Conservation (phyloP, 2,113 vertebrate genomes). For the Phalacrocorax pelagicus region DNA sequence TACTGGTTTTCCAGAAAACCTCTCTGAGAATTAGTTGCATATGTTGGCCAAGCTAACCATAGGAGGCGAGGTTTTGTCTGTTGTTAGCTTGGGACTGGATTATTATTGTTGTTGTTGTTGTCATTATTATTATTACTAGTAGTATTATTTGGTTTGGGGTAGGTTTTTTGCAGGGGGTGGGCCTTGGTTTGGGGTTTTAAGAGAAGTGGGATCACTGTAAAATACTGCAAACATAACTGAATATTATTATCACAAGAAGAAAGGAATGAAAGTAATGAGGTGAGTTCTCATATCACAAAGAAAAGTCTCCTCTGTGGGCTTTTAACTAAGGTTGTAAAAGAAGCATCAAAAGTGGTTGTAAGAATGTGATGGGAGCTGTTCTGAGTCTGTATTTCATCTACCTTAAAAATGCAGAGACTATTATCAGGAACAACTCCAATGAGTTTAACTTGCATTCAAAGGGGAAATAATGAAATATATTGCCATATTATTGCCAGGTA, state of each 20-base stretch:
- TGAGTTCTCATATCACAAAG: neutral
- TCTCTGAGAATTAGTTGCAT: slow-evolving; percentile 79
- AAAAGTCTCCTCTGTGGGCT: neutral
- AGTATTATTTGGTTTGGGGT: neutral
- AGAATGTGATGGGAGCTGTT: neutral
- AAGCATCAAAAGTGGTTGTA: neutral
- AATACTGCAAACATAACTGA: neutral
- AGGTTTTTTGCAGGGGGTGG: neutral
- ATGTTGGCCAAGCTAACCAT: slow-evolving; percentile 72
- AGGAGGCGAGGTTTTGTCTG: slow-evolving; percentile 48
- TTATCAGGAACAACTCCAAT: neutral
- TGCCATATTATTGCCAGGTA: neutral
- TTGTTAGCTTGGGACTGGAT: neutral
- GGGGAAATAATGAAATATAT: neutral
- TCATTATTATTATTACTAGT: too few species aligned
- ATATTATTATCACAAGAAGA: neutral
- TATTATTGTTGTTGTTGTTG: neutral
- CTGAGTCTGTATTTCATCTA: neutral
- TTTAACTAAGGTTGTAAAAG: neutral
- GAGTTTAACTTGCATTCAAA: neutral
- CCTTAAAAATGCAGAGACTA: neutral
- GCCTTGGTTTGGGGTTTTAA: neutral
- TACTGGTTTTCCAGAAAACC: slow-evolving; percentile 76
- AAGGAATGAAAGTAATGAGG: neutral
- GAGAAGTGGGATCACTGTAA: neutral